Evolutionary conservation across 2,888 invertebrate species (phyloP), one percentile per base, ranked within the genome.

Genomic region (Conistra vaccinii): DNA sequence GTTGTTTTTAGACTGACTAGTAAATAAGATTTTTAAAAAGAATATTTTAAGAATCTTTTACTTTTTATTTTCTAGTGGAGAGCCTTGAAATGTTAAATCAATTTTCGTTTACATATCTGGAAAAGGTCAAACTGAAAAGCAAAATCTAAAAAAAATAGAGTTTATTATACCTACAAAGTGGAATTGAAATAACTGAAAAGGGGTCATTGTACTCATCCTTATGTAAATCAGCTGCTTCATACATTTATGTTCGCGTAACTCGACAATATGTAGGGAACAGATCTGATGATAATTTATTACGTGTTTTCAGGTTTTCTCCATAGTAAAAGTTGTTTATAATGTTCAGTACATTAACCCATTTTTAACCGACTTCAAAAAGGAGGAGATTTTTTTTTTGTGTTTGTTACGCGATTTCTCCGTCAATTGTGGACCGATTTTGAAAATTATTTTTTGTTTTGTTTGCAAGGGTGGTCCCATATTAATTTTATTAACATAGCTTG

Each of bases 1-100:
- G 3, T 58, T 77, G 57, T 77, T 65, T 42, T 53, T 20, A 57
- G 29, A 48, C n/a, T 29, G 35, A 35, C 20, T 53, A 4, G 14
- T 23, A 58, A 23, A 60, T 39, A 72, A 35, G 39, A 53, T 58
- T 70, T 65, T 32, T 60, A 1, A 5, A 71, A 35, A 60, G 35
- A 14, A n/a, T n/a, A 6, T 39, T 71, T 29, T 32, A 17, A 51
- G 42, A 35, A 35, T 14, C 7, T 57, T 35, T 23, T 9, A 6
- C 9, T n/a, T 32, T 58, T 17, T 48, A 45, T 32, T 63, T 62
- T 60, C 32, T 20, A 20, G 20, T n/a, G 26, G 26, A 9, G 61
- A 29, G 66, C 23, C 7, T 29, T 53, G 26, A 57, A 53, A n/a
- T 26, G 39, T 65, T 32, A 20, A 72, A 57, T 35, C 1, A 61